These are phyloP conservation scores for Andrena bicolor DNA, from an alignment of 2,888 invertebrate species.

Conservation along the genomic window DNA sequence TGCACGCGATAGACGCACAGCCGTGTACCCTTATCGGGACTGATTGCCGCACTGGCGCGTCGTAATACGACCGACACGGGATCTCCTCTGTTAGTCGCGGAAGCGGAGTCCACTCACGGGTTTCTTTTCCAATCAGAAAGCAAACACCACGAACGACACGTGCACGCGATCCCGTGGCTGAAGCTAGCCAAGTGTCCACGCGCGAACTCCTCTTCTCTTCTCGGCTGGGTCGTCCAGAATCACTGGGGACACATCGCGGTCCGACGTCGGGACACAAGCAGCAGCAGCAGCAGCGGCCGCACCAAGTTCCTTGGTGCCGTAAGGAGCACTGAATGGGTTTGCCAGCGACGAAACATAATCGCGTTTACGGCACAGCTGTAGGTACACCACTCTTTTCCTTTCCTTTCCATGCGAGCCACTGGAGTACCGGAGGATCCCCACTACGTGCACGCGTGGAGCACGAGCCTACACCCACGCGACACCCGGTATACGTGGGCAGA, in stretches of 20 bases:
- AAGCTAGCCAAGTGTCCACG: not conserved
- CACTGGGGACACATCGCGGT: constrained; percentile 25
- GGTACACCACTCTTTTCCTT: constrained; percentile 79
- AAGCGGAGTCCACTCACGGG: not conserved
- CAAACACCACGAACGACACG: constrained; percentile 10
- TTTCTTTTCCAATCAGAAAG: not conserved
- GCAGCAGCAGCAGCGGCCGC: constrained; percentile 39
- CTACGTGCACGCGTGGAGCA: constrained; percentile 52
- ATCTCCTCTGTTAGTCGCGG: constrained; percentile 16
- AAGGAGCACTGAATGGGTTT: constrained; percentile 79
- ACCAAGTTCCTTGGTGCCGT: constrained; percentile 74
- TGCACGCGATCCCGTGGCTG: constrained; percentile 26
- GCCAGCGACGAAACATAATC: constrained; percentile 78
- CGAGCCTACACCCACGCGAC: constrained; percentile 71
- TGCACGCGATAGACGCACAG: not conserved
- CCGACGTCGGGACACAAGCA: constrained; percentile 34
- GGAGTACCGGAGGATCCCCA: constrained; percentile 60
- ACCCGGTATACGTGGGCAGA: constrained; percentile 69
- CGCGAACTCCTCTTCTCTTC: constrained; percentile 4
- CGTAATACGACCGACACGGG: constrained; percentile 41
- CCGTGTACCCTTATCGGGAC: constrained; percentile 5
- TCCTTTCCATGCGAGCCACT: constrained; percentile 73
- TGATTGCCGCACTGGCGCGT: constrained; percentile 28
- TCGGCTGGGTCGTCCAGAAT: not conserved
- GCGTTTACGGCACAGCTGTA: constrained; percentile 75